phyloP scores from a whole-genome alignment of 2,888 invertebrate genomes.

The Platynereis dumerilii region DNA sequence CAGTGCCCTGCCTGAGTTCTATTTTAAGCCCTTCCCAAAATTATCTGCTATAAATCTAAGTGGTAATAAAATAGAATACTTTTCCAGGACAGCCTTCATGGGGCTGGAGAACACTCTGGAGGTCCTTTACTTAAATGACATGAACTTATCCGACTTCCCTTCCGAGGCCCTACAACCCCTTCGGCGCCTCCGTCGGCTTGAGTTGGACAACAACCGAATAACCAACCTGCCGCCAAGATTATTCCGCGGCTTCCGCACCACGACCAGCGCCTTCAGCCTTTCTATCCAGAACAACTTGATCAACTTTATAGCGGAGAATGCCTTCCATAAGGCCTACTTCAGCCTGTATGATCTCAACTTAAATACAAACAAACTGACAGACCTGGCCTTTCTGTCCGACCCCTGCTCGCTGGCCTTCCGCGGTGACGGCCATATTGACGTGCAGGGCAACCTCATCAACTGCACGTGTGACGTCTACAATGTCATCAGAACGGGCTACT shows the following conservation, averaged over 20 bases:
- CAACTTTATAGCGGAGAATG: background rate
- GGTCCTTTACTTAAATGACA: conserved; percentile 5
- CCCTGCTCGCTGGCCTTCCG: conserved; percentile 2
- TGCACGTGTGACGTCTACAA: conserved; percentile 2
- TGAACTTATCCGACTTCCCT: conserved; percentile 3
- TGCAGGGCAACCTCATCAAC: conserved; percentile 3
- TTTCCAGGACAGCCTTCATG: background rate
- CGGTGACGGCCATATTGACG: conserved; percentile 4
- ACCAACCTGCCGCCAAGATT: background rate
- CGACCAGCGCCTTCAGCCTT: background rate
- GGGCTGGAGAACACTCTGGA: background rate
- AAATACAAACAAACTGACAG: background rate
- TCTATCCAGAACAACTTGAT: conserved; percentile 2
- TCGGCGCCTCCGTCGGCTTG: background rate
- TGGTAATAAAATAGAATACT: background rate
- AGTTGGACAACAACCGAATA: background rate
- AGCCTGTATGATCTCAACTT: conserved; percentile 8
- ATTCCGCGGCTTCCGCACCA: background rate
- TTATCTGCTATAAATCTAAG: conserved; percentile 5
- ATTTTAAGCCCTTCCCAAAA: background rate
- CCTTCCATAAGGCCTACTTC: background rate
- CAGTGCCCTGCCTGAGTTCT: conserved; percentile 2
- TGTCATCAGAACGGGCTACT: conserved; percentile 9
- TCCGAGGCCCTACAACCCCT: background rate
- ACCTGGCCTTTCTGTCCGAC: background rate